Percentiles rank a stretch among this genome's conserved stretches.
Evolutionary conservation across 2,888 invertebrate species (phyloP).

Genomic region (Drosophila histrio): DNA sequence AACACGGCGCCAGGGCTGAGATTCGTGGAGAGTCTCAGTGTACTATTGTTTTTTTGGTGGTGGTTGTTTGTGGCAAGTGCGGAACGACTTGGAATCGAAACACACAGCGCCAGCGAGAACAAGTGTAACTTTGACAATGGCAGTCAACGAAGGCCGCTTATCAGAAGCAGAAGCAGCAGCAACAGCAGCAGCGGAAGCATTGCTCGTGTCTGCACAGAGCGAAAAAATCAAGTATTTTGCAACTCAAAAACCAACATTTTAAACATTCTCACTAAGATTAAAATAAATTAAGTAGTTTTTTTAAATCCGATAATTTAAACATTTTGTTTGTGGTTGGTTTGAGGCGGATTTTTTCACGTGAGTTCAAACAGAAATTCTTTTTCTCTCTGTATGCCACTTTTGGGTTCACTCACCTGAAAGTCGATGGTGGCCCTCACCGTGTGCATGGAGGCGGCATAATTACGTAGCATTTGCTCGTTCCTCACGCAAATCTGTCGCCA

Average conservation of each 20-base stretch:
- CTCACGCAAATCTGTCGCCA: conserved; percentile 88
- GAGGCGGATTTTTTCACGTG: too few species aligned
- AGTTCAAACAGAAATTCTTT: too few species aligned
- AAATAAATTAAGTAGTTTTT: too few species aligned
- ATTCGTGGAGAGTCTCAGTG: conserved; percentile 31
- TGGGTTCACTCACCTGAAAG: conserved; percentile 86
- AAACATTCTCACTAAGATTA: too few species aligned
- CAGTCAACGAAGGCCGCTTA: conserved; percentile 58
- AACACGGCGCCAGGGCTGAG: conserved; percentile 53
- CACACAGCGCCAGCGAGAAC: conserved; percentile 23
- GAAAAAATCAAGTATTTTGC: too few species aligned
- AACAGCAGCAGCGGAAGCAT: not conserved
- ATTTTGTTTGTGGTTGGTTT: too few species aligned
- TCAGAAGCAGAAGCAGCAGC: conserved; percentile 16
- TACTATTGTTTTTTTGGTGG: conserved; percentile 40
- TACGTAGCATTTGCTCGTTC: conserved; percentile 88
- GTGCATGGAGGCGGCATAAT: conserved; percentile 89
- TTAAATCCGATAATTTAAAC: too few species aligned
- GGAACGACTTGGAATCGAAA: conserved; percentile 60
- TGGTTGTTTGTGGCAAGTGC: conserved; percentile 39
- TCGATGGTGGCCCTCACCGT: conserved; percentile 88
- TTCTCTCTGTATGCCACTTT: too few species aligned
- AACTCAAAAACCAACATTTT: too few species aligned
- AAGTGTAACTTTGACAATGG: conserved; percentile 52
- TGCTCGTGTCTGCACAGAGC: not conserved